phyloP scores from a whole-genome alignment of 2,888 invertebrate species.

The Aphelenchoides bicaudatus region DNA sequence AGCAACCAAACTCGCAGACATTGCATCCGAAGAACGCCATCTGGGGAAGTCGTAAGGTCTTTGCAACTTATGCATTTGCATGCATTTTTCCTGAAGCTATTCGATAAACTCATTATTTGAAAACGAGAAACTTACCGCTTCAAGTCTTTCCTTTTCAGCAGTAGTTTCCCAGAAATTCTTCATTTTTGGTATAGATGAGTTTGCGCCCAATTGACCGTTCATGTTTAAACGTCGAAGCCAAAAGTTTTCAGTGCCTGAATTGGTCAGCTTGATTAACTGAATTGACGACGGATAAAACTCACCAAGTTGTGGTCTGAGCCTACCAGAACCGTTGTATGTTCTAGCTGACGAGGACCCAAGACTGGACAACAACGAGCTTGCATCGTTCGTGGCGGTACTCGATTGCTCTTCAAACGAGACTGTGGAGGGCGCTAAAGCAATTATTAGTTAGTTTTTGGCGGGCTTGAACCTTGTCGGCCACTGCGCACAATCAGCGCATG shows the following conservation, averaged over 20 bases:
- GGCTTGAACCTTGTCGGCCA: too few species aligned
- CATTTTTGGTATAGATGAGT: conserved; percentile 18
- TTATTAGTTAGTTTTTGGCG: too few species aligned
- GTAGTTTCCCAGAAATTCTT: conserved; percentile 18
- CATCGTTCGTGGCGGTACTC: too few species aligned
- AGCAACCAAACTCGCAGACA: conserved; percentile 53
- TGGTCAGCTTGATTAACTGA: too few species aligned
- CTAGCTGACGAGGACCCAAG: too few species aligned
- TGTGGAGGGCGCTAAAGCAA: too few species aligned
- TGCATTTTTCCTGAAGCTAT: conserved; percentile 31
- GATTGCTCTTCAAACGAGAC: too few species aligned
- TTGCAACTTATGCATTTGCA: conserved; percentile 28
- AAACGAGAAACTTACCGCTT: conserved; percentile 23
- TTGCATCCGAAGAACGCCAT: conserved; percentile 52
- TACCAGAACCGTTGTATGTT: too few species aligned
- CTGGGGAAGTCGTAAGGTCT: conserved; percentile 45
- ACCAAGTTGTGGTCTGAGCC: too few species aligned
- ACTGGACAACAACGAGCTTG: too few species aligned
- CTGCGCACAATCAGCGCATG: too few species aligned
- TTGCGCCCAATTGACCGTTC: conserved; percentile 16
- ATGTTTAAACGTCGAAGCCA: conserved; percentile 25
- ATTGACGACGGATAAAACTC: too few species aligned
- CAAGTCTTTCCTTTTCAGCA: conserved; percentile 26
- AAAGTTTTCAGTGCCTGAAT: conserved; percentile 29
- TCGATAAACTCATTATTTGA: background rate